Evolutionary conservation across 1,140 invertebrate species (phyloP), one percentile per base, ranked within the genome.

Genomic region (Carposina sasakii): DNA sequence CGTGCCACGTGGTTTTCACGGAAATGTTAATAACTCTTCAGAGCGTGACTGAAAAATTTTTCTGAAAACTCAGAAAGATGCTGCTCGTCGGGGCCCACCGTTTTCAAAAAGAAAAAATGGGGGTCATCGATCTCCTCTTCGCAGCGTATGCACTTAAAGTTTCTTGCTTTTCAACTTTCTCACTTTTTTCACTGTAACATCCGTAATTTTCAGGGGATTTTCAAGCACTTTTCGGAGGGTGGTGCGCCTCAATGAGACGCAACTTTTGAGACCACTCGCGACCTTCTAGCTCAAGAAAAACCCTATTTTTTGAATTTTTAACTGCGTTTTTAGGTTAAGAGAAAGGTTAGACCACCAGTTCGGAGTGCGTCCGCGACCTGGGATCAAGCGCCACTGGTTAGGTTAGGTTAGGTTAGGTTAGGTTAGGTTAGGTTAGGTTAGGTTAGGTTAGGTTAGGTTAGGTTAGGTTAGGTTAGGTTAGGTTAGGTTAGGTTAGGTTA

Each of bases 401-500:
- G 48, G 48, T 51, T 56, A 51, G 51, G 52, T 54, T 59, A 54
- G 56, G 56, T 61, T 48, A 56, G 56, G 56, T 59, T 59, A 54
- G 56, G 56, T 59, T 56, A 51, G 54, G 54, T 56, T 56, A 56
- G 54, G 54, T 56, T 51, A 51, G 48, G 54, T 56, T 51, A 56
- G 54, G 48, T 56, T 56, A 47, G 56, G 50, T 53, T 54, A 47
- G 51, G 56, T 54, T 54, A 48, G 48, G 48, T 51, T 56, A 51
- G 48, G 54, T 60, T 60, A 52, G 57, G 48, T 52, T 52, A 56
- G 58, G 65, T 70, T 70, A 54, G 58, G 63, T 58, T 65, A 57
- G 61, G 61, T 68, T 68, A 52, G 61, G 66, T 64, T 68, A 61
- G 59, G 60, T 65, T 56, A 56, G 53, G 57, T 57, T 52, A 39